Evolutionary conservation across 2,888 invertebrate species (phyloP).

Genomic region (Entomobrya proxima): DNA sequence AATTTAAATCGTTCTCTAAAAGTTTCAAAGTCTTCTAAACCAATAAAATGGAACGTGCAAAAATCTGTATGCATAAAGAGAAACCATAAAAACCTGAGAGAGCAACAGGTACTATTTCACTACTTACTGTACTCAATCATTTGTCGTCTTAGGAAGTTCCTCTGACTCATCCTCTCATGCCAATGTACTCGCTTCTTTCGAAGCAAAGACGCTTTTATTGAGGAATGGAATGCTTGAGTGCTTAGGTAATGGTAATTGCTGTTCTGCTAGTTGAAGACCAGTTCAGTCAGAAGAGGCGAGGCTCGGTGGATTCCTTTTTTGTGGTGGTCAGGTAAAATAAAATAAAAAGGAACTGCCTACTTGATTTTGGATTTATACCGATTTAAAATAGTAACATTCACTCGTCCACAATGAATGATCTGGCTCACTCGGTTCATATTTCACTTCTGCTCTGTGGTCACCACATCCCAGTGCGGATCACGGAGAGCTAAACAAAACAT

Average conservation of each 20-base stretch:
- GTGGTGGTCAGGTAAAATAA: not conserved
- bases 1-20: not conserved
- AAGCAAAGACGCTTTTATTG: not conserved
- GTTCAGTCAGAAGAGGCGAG: slow-evolving; percentile 46
- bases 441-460: too few relatives aligned
- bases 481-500: too few relatives aligned
- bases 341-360: not conserved
- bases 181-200: not conserved
- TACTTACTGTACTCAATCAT: slow-evolving; percentile 61
- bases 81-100: not conserved
- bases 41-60: slow-evolving; percentile 23
- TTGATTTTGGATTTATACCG: not conserved
- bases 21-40: slow-evolving; percentile 5
- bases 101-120: slow-evolving; percentile 21
- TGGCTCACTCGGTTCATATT: too few relatives aligned
- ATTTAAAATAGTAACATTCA: not conserved
- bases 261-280: slow-evolving; percentile 47
- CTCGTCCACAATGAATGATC: too few relatives aligned
- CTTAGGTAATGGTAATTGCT: slow-evolving; percentile 50
- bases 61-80: not conserved
- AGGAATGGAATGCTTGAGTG: slow-evolving; percentile 58
- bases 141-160: slow-evolving; percentile 64
- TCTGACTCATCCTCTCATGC: slow-evolving; percentile 60
- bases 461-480: too few relatives aligned
- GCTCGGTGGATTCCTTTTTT: slow-evolving; percentile 18